These are phyloP conservation scores for Epirrhoe tristata DNA, from an alignment of 2,888 invertebrate species.

Conservation along the genomic window DNA sequence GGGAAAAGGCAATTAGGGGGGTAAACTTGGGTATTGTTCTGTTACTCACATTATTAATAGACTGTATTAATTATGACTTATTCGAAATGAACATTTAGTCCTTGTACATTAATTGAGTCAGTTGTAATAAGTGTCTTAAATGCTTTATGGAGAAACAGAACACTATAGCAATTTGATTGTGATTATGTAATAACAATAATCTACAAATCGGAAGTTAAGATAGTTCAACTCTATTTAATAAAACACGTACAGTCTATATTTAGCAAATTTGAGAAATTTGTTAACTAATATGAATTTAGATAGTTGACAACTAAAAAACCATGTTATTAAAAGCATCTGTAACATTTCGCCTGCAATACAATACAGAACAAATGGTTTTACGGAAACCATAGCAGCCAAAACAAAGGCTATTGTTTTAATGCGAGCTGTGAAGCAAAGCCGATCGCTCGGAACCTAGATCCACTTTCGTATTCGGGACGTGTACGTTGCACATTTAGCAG, in stretches of 20 bases:
- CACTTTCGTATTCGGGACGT: constrained; percentile 80
- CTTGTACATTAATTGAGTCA: not conserved
- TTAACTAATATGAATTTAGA: not conserved
- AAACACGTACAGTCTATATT: not conserved
- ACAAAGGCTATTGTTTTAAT: constrained; percentile 80
- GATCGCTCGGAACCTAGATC: constrained; percentile 66
- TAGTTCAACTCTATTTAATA: not conserved
- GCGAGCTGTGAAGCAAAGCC: constrained; percentile 67
- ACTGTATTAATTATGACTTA: not conserved
- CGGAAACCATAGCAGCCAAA: constrained; percentile 69
- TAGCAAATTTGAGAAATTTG: not conserved
- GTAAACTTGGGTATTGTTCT: not conserved
- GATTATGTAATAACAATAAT: not conserved
- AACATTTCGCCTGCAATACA: constrained; percentile 50
- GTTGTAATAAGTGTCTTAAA: not conserved
- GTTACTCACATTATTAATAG: not conserved
- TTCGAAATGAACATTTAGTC: not conserved
- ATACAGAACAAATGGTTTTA: constrained; percentile 62
- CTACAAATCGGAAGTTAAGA: not conserved
- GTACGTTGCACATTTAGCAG: constrained; percentile 81
- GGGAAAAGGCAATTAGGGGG: constrained; percentile 53
- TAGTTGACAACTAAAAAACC: constrained; percentile 4
- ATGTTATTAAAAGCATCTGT: constrained; percentile 18
- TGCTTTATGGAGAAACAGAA: not conserved
- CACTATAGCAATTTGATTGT: not conserved